Evolutionary conservation across 2,888 invertebrate species (phyloP).

Genomic region (Drosophila paucipuncta): DNA sequence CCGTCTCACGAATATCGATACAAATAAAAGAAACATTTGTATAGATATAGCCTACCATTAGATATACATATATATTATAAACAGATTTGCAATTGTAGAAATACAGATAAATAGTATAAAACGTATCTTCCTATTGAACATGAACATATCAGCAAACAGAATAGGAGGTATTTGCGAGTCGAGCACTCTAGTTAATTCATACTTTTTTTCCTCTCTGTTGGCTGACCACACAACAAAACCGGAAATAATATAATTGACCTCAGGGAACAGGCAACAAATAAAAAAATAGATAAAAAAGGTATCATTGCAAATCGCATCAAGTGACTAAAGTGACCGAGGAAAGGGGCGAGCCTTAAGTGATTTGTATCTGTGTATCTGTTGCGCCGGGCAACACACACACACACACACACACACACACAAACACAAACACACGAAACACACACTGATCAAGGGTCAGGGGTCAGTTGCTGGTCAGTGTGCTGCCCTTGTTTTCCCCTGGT

Average conservation of each 20-base stretch:
- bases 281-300: conserved; percentile 37
- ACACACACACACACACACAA: conserved; percentile 29
- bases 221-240: conserved; percentile 63
- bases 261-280: conserved; percentile 55
- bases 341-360: conserved; percentile 63
- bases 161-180: background rate
- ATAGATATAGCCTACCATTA: background rate
- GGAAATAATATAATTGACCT: conserved; percentile 80
- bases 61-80: background rate
- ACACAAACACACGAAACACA: background rate
- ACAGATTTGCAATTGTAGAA: background rate
- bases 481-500: conserved; percentile 1
- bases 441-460: conserved; percentile 33
- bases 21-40: background rate
- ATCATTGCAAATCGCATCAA: conserved; percentile 80
- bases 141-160: background rate
- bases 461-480: conserved; percentile 53
- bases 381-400: conserved; percentile 61
- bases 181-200: background rate
- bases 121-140: background rate
- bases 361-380: conserved; percentile 69
- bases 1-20: background rate
- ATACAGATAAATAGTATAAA: no score
- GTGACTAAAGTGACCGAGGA: conserved; percentile 51
- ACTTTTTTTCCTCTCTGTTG: conserved; percentile 15